phyloP scores from a whole-genome alignment of 2,797 vertebrate genomes.

The Chelidonichthys spinosus region DNA sequence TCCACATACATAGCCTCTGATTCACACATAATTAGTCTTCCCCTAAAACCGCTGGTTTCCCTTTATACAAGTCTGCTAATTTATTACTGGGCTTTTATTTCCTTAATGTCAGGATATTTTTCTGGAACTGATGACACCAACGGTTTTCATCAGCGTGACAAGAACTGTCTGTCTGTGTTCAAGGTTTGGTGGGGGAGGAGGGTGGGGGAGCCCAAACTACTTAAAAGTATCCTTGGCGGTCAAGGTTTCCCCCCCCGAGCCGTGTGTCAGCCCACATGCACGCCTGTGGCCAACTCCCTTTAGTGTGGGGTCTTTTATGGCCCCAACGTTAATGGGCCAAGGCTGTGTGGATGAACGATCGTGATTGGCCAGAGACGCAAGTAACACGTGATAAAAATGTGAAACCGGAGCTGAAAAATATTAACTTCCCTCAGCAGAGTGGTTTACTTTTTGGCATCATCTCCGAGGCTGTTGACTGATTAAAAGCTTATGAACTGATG shows the following conservation, averaged over 20 bases:
- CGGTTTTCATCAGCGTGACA: slow-evolving; percentile 56
- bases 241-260: slow-evolving; percentile 53
- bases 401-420: slow-evolving; percentile 22
- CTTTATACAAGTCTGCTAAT: slow-evolving; percentile 58
- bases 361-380: slow-evolving; percentile 9
- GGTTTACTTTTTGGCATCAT: slow-evolving; percentile 13
- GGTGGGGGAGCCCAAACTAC: slow-evolving; percentile 18
- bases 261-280: slow-evolving; percentile 58
- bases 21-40: slow-evolving; percentile 70
- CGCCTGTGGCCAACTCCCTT: slow-evolving; percentile 68
- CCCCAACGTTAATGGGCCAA: slow-evolving; percentile 60
- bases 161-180: slow-evolving; percentile 49
- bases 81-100: slow-evolving; percentile 67
- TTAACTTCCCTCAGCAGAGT: not conserved
- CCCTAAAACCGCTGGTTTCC: slow-evolving; percentile 62
- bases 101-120: slow-evolving; percentile 51
- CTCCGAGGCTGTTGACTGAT: not conserved
- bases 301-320: slow-evolving; percentile 67
- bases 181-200: slow-evolving; percentile 35
- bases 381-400: slow-evolving; percentile 8
- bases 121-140: slow-evolving; percentile 68
- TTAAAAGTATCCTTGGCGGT: slow-evolving; percentile 54
- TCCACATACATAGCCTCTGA: slow-evolving; percentile 67
- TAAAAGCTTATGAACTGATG: not conserved
- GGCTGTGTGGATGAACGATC: slow-evolving; percentile 34